A percentile compares a stretch with the other conserved stretches of the same genome.
These are phyloP conservation scores for Tetrapedia diversipes DNA, from an alignment of 2,888 invertebrate species.

Conservation along the genomic window DNA sequence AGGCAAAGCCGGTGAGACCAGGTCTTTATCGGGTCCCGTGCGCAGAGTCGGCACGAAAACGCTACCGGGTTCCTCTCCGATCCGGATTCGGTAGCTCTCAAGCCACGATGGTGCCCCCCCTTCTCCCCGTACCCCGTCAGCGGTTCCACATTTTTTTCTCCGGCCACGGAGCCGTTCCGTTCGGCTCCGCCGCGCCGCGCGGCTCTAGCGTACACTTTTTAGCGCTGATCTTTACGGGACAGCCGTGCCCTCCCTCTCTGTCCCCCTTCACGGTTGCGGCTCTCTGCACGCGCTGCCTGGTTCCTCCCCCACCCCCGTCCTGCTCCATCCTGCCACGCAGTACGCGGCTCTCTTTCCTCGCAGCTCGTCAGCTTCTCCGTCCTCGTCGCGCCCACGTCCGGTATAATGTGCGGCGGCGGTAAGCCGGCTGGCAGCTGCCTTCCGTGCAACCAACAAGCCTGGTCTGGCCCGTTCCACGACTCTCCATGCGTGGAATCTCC, in stretches of 20 bases:
- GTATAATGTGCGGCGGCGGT: slow-evolving; percentile 75
- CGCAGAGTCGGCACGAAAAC: slow-evolving; percentile 42
- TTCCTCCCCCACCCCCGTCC: slow-evolving; percentile 33
- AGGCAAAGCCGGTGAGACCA: slow-evolving; percentile 29
- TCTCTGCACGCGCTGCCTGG: slow-evolving; percentile 63
- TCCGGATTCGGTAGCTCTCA: slow-evolving; percentile 48
- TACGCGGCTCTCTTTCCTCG: no score
- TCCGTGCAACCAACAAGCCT: slow-evolving; percentile 79
- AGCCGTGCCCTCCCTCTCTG: slow-evolving; percentile 56
- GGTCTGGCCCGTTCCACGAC: slow-evolving; percentile 74
- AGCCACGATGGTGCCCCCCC: slow-evolving; percentile 33
- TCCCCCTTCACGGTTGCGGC: slow-evolving; percentile 42
- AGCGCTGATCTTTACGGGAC: slow-evolving; percentile 75
- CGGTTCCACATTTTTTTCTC: slow-evolving; percentile 49
- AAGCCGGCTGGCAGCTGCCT: slow-evolving; percentile 81
- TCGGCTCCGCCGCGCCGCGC: slow-evolving; percentile 39
- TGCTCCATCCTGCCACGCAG: slow-evolving; percentile 36
- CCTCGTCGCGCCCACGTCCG: slow-evolving; percentile 38
- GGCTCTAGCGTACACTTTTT: slow-evolving; percentile 66
- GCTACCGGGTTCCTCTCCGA: slow-evolving; percentile 52
- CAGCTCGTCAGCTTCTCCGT: slow-evolving; percentile 5
- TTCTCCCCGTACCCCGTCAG: slow-evolving; percentile 25
- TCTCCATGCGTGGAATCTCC: slow-evolving; percentile 80
- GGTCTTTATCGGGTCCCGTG: slow-evolving; percentile 37
- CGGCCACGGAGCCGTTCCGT: slow-evolving; percentile 30